Evolutionary conservation across 2,888 invertebrate genomes (phyloP).

Genomic region (Apeira syringaria): DNA sequence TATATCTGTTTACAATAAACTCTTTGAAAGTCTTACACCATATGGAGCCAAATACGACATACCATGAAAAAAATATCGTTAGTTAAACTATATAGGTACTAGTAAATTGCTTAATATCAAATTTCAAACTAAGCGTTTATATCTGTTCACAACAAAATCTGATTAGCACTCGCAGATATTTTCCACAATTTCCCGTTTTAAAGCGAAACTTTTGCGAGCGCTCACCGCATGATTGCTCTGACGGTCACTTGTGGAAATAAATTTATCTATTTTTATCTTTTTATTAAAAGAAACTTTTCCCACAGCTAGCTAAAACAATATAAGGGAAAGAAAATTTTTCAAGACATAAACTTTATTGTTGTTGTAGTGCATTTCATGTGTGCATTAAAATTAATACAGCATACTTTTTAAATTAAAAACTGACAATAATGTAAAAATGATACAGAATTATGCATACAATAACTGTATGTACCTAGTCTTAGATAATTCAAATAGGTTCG

Average conservation of each 20-base stretch:
- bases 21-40: too few species aligned
- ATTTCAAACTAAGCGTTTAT: slow-evolving; percentile 22
- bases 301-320: neutral
- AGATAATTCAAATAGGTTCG: too few species aligned
- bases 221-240: slow-evolving; percentile 38
- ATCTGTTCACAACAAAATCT: slow-evolving; percentile 26
- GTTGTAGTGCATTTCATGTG: neutral
- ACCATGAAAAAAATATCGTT: neutral
- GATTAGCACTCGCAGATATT: slow-evolving; percentile 26
- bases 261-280: slow-evolving; percentile 6
- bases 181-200: slow-evolving; percentile 17
- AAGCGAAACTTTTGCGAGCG: slow-evolving; percentile 35
- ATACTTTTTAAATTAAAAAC: too few species aligned
- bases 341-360: neutral
- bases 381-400: too few species aligned
- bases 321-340: neutral
- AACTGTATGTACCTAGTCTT: too few species aligned
- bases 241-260: slow-evolving; percentile 22
- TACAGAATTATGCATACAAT: too few species aligned
- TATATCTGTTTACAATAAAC: too few species aligned
- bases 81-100: slow-evolving; percentile 2
- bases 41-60: too few species aligned
- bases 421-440: too few species aligned
- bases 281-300: slow-evolving; percentile 4
- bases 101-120: slow-evolving; percentile 17